Evolutionary conservation across 2,113 vertebrate species (phyloP), one percentile per base, ranked within the genome.

Genomic region (Amazona vittata): DNA sequence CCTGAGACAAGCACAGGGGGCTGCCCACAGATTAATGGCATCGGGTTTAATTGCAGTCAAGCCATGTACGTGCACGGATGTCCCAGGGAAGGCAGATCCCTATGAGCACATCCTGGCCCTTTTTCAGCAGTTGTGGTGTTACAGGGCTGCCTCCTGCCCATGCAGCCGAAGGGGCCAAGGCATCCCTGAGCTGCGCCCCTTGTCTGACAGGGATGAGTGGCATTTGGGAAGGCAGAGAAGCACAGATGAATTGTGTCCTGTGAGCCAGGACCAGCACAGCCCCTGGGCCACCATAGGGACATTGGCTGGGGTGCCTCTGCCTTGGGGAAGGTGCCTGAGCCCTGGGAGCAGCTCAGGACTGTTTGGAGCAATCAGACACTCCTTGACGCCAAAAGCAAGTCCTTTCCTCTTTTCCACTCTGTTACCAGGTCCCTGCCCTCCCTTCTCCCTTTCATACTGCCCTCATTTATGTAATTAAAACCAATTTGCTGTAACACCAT

Each of bases 21-120:
- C n/a, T 0, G 0, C 47, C n/a, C 67, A 33, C 0, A 0, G 55
- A 37, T 74, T 62, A 52, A 43, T 14, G 64, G 24, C 0, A 1
- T n/a, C 5, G 53, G 20, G 3, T 74, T 74, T 63, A 52, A 52
- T 8, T 74, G 69, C 44, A 88, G 64, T 49, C 0, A 1, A 83
- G 46, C 59, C 39, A 19, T 1, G 22, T 6, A 35, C 1, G 2
- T 31, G 71, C 31, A 33, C 1, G 8, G 52, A 20, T 28, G 52
- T 53, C 52, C 73, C 73, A 39, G 59, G 82, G 69, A 84, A 64
- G n/a, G 63, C 77, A 59, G 24, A 59, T 44, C 52, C 55, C 70
- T 37, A 6, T 0, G 28, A n/a, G 47, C 44, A 73, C 35, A 31
- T 41, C 75, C 67, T 6, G 0, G 21, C 15, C 12, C 39, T 68